phyloP scores from a whole-genome alignment of 2,113 vertebrate species.

The Tetrao urogallus region DNA sequence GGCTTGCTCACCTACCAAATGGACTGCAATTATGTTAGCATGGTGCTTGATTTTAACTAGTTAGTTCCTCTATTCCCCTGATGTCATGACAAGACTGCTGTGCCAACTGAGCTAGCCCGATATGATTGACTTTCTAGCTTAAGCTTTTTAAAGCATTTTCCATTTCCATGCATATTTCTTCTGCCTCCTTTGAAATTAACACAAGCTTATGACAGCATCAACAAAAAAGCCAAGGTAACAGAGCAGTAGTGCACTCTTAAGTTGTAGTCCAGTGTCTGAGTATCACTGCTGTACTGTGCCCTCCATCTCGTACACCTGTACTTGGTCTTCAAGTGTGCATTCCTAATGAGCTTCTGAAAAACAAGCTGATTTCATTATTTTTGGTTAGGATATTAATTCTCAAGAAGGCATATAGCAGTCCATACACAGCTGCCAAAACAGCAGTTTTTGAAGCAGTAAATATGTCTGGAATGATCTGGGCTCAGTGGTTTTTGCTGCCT shows the following conservation, averaged over 20 bases:
- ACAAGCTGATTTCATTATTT: background rate
- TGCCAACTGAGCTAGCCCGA: background rate
- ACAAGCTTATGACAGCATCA: background rate
- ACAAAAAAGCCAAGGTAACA: background rate
- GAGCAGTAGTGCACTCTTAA: background rate
- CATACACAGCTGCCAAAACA: background rate
- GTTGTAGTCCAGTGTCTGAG: background rate
- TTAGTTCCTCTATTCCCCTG: background rate
- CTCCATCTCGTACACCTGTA: background rate
- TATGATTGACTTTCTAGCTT: background rate
- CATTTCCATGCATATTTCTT: background rate
- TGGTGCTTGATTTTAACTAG: background rate
- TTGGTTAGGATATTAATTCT: background rate
- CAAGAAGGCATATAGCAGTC: background rate
- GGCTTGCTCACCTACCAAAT: background rate
- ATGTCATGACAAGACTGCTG: background rate
- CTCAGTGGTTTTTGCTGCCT: background rate
- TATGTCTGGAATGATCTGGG: background rate
- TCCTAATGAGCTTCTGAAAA: background rate
- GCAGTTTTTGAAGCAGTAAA: constrained; percentile 25
- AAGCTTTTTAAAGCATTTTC: background rate
- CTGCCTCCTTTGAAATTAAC: background rate
- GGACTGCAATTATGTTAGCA: background rate
- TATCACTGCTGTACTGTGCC: rapidly evolving
- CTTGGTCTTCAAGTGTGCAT: background rate